Conservation (phyloP, 2,113 vertebrate species). For the Coreoperca whiteheadi region DNA sequence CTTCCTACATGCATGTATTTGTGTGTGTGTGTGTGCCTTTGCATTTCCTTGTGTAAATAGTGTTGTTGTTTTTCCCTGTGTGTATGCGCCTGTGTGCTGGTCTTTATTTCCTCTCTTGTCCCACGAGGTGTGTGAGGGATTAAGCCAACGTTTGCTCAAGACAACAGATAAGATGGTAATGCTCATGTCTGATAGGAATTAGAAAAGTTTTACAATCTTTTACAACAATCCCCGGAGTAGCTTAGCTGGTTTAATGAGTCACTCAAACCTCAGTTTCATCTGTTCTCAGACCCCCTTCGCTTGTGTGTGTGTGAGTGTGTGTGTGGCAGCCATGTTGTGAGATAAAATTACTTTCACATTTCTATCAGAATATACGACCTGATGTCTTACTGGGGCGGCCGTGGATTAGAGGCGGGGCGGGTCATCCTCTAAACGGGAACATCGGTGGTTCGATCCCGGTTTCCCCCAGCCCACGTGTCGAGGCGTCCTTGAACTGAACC, state of each 20-base stretch:
- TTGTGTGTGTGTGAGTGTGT: neutral
- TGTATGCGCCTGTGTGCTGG: neutral
- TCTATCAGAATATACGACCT: neutral
- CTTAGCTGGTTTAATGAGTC: constrained; percentile 8
- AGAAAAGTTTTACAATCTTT: constrained; percentile 16
- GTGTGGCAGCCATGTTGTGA: neutral
- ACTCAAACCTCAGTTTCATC: neutral
- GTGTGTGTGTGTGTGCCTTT: constrained; percentile 3
- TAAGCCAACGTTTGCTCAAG: constrained; percentile 37
- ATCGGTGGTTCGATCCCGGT: too few relatives aligned
- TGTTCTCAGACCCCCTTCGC: neutral
- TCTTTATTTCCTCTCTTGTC: constrained; percentile 29
- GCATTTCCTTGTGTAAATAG: neutral
- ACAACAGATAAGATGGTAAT: constrained; percentile 51
- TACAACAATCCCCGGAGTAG: neutral
- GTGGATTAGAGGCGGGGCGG: too few relatives aligned
- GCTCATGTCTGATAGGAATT: constrained; percentile 27
- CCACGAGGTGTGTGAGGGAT: constrained; percentile 21
- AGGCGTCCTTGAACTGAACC: too few relatives aligned
- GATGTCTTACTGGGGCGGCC: too few relatives aligned
- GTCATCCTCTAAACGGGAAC: too few relatives aligned
- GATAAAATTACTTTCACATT: neutral
- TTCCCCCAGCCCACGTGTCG: too few relatives aligned
- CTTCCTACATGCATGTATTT: neutral
- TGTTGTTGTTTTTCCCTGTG: neutral